Conservation (phyloP, 2,797 vertebrate genomes). For the Semaprochilodus insignis region DNA sequence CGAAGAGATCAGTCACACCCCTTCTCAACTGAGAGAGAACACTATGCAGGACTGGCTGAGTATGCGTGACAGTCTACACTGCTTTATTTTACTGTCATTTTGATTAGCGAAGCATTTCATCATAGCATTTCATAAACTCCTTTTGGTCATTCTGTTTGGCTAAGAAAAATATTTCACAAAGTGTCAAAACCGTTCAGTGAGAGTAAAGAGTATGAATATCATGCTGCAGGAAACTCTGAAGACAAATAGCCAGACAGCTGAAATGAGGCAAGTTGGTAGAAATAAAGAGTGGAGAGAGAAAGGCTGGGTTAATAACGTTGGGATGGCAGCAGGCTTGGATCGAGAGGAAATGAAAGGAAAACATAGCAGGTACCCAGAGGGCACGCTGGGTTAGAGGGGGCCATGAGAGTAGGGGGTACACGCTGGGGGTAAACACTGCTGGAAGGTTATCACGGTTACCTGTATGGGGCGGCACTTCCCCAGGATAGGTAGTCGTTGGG, state of each 20-base stretch:
- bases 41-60: neutral
- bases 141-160: neutral
- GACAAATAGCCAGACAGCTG: neutral
- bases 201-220: neutral
- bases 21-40: constrained; percentile 35
- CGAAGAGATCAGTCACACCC: constrained; percentile 55
- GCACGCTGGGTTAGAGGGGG: constrained; percentile 21
- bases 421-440: neutral
- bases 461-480: constrained; percentile 94
- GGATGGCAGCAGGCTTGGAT: neutral
- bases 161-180: neutral
- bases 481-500: constrained; percentile 98
- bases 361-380: constrained; percentile 50
- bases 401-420: constrained; percentile 15
- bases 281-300: neutral
- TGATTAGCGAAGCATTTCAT: neutral
- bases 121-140: neutral
- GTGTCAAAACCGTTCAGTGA: neutral
- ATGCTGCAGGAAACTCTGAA: neutral
- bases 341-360: constrained; percentile 73
- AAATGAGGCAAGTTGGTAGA: constrained; percentile 2
- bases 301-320: constrained; percentile 20
- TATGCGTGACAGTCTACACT: neutral
- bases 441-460: constrained; percentile 76
- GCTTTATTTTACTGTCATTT: neutral